phyloP scores from a whole-genome alignment of 2,888 invertebrate genomes.

The Stictocephala bisonia region DNA sequence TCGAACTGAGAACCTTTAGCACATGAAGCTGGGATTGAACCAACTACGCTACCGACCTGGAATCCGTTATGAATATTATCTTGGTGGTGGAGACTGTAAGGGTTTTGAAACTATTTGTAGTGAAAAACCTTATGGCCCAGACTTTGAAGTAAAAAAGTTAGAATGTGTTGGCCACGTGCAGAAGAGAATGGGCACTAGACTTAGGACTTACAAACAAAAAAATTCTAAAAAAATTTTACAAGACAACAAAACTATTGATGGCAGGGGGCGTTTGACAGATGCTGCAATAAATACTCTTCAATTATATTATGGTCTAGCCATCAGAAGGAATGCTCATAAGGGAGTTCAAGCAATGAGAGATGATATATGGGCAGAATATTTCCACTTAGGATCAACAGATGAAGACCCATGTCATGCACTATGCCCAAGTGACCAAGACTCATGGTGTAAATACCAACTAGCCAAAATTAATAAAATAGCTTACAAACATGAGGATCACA shows the following conservation, averaged over 20 bases:
- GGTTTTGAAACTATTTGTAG: too few relatives aligned
- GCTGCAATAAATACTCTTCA: constrained; percentile 55
- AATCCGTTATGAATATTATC: too few relatives aligned
- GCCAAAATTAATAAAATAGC: neutral
- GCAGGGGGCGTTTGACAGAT: constrained; percentile 55
- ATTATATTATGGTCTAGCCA: constrained; percentile 58
- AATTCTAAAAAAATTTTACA: constrained; percentile 20
- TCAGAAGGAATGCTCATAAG: constrained; percentile 54
- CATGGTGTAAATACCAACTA: constrained; percentile 56
- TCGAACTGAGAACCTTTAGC: too few relatives aligned
- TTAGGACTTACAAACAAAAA: too few relatives aligned
- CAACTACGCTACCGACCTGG: too few relatives aligned
- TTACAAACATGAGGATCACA: constrained; percentile 14
- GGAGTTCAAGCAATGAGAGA: constrained; percentile 54
- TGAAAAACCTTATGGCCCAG: too few relatives aligned
- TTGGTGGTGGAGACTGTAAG: too few relatives aligned
- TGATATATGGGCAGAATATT: constrained; percentile 58
- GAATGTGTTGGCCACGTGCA: too few relatives aligned
- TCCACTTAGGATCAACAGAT: constrained; percentile 56
- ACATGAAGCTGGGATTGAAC: too few relatives aligned
- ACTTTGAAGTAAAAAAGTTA: too few relatives aligned
- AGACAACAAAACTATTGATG: constrained; percentile 49
- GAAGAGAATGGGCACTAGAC: too few relatives aligned
- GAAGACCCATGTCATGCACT: constrained; percentile 55
- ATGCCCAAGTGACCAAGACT: constrained; percentile 54